These are phyloP conservation scores for Agrochola lota DNA, from an alignment of 2,888 invertebrate species.

Conservation along the genomic window DNA sequence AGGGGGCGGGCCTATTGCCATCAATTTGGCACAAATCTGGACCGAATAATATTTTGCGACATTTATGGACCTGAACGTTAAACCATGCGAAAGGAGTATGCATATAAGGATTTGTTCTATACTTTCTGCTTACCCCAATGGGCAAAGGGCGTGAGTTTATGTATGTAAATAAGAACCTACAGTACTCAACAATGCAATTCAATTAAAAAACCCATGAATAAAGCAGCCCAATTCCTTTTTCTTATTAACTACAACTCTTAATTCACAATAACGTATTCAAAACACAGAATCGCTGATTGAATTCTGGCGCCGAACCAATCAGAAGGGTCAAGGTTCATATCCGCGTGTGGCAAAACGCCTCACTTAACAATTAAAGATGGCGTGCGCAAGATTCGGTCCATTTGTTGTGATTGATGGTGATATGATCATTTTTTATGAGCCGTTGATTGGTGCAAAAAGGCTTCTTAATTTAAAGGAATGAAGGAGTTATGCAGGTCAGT, in stretches of 20 bases:
- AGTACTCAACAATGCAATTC: conserved; percentile 16
- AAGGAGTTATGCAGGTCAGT: conserved; percentile 30
- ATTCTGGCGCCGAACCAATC: conserved; percentile 65
- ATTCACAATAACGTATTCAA: conserved; percentile 57
- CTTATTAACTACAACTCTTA: conserved; percentile 32
- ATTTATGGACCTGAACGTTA: background rate
- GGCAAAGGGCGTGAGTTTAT: background rate
- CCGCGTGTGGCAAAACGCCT: conserved; percentile 54
- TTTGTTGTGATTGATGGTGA: conserved; percentile 54
- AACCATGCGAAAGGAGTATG: background rate
- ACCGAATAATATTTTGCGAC: background rate
- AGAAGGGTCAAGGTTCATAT: conserved; percentile 61
- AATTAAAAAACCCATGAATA: conserved; percentile 33
- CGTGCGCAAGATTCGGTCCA: conserved; percentile 39
- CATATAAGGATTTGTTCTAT: background rate
- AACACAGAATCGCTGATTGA: conserved; percentile 59
- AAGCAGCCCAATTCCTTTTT: conserved; percentile 19
- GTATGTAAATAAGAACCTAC: background rate
- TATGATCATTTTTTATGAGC: conserved; percentile 43
- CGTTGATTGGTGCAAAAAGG: conserved; percentile 57
- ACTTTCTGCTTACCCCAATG: background rate
- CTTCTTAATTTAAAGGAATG: conserved; percentile 50
- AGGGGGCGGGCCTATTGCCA: no score
- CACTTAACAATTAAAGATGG: conserved; percentile 51
- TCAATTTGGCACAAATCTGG: background rate